These are phyloP conservation scores for Rhabdophis nuchalis DNA, from an alignment of 2,797 vertebrate species.

Conservation along the genomic window DNA sequence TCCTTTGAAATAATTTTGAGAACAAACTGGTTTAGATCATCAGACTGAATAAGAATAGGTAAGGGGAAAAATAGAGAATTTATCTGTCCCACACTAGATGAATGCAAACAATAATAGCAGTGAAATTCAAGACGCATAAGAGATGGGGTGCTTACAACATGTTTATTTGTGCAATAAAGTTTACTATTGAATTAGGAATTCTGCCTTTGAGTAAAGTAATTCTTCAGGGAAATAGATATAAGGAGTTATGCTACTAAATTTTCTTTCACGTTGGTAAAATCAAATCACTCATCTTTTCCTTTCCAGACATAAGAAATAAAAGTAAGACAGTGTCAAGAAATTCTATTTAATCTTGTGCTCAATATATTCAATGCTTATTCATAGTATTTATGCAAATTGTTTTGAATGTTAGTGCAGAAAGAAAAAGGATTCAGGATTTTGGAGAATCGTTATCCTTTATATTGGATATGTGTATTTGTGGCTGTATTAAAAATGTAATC, in stretches of 20 bases:
- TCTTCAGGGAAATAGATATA: neutral
- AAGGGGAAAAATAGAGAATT: neutral
- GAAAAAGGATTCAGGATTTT: neutral
- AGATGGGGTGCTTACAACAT: neutral
- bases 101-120: neutral
- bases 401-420: neutral
- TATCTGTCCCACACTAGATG: neutral
- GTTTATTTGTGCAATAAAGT: neutral
- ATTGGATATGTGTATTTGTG: neutral
- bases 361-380: neutral
- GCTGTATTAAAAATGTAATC: neutral
- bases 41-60: neutral
- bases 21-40: neutral
- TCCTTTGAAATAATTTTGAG: neutral
- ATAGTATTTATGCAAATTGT: neutral
- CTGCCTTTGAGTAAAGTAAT: neutral
- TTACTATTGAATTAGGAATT: neutral
- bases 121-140: neutral
- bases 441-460: neutral
- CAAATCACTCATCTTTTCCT: neutral
- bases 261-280: neutral
- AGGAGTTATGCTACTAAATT: neutral
- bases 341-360: neutral
- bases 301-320: neutral
- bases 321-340: neutral